Evolutionary conservation across 2,113 vertebrate genomes (phyloP).

Genomic region (Nematolebias whitei): DNA sequence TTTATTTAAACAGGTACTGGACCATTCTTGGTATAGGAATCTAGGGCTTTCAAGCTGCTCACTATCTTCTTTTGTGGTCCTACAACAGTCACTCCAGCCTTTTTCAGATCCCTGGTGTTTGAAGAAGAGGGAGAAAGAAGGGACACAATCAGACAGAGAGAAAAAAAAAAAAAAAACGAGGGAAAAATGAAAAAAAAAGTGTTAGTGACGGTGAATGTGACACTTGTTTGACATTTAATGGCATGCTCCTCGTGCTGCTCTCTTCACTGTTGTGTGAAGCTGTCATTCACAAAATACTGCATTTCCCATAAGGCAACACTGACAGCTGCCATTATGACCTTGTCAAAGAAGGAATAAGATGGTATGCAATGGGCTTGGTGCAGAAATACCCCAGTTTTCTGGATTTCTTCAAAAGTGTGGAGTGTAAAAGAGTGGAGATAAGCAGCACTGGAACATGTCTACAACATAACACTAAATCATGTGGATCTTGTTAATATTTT

Average conservation of each 20-base stretch:
- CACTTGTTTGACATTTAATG: slow-evolving; percentile 50
- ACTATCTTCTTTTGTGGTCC: slow-evolving; percentile 96
- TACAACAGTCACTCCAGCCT: slow-evolving; percentile 91
- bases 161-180: too few species aligned
- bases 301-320: slow-evolving; percentile 63
- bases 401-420: slow-evolving; percentile 2
- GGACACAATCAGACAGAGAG: slow-evolving; percentile 21
- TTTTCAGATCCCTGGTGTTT: slow-evolving; percentile 89
- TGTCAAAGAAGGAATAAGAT: slow-evolving; percentile 57
- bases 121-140: slow-evolving; percentile 26
- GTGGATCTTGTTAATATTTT: slow-evolving; percentile 23
- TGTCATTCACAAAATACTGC: slow-evolving; percentile 63
- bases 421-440: slow-evolving; percentile 6
- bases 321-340: slow-evolving; percentile 68
- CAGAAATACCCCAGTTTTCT: slow-evolving; percentile 28
- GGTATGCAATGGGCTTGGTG: slow-evolving; percentile 7
- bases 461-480: slow-evolving; percentile 2
- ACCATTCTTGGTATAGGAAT: slow-evolving; percentile 91
- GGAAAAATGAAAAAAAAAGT: slow-evolving; percentile 29
- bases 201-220: slow-evolving; percentile 48
- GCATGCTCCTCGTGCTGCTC: slow-evolving; percentile 55
- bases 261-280: slow-evolving; percentile 34
- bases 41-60: slow-evolving; percentile 94
- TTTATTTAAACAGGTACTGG: slow-evolving; percentile 91
- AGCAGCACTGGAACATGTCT: slow-evolving; percentile 55